Percentiles rank a stretch among this genome's conserved stretches.
Evolutionary conservation across 2,797 vertebrate species (phyloP).

Genomic region (Anisognathus igniventris): DNA sequence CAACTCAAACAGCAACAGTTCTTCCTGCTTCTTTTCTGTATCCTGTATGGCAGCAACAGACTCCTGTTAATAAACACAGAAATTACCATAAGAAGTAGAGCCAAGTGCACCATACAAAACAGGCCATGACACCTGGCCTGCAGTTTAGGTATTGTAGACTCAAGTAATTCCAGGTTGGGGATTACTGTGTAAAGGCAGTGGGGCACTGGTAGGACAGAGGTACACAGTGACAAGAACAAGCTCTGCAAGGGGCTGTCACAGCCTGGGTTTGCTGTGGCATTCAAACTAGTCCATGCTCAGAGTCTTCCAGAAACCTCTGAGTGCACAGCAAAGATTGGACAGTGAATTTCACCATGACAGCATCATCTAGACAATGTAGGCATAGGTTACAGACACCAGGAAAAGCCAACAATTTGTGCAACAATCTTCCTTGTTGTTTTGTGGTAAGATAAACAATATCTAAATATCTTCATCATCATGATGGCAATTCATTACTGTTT

Average conservation of each 20-base stretch:
- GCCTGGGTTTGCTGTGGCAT: neutral
- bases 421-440: neutral
- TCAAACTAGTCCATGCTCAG: neutral
- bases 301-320: neutral
- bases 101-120: neutral
- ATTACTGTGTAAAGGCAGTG: neutral
- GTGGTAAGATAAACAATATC: neutral
- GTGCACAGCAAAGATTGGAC: neutral
- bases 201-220: neutral
- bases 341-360: neutral
- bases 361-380: neutral
- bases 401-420: neutral
- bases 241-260: neutral
- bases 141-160: neutral
- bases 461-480: neutral
- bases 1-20: slow-evolving; percentile 72
- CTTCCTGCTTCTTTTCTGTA: slow-evolving; percentile 72
- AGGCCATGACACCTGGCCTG: neutral
- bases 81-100: neutral
- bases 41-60: slow-evolving; percentile 62
- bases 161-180: neutral
- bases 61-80: slow-evolving; percentile 55
- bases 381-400: neutral
- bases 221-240: neutral
- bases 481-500: neutral